Base-by-base conservation (phyloP, 2,113 vertebrate genomes). In the Panurus biarmicus region DNA sequence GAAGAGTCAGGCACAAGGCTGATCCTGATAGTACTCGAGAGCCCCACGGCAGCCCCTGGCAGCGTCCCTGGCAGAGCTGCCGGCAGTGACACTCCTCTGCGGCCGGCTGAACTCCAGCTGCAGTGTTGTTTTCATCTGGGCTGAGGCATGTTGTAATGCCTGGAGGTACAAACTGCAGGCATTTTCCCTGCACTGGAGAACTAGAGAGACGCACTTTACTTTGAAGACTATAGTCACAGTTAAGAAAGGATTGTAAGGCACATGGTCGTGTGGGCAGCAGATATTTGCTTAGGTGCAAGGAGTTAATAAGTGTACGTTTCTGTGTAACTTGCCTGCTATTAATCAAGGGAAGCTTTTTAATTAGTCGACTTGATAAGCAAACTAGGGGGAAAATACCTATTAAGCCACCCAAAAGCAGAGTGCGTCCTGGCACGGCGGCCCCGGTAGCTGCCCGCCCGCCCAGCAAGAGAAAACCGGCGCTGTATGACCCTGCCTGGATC, bases 111-210 rank as follows among this genome's bases (percentile, higher is more conserved):
- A 7, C 38, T 58, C 81, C 70, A 79, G 61, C 76, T 38, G 86
- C 61, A 36, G 69, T 11, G 44, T 84, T 71, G 90, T 83, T 94
- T 82, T 87, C 87, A 56, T 38, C 70, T 65, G 69, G 58, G 83
- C 60, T 92, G 75, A 84, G 90, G 62, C 66, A 33, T 61, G 76
- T 92, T 95, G 90, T 88, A 93, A 42, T 14, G 94, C 87, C 93
- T 91, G 86, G 38, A 96, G 92, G 92, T 69, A 79, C 35, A 90
- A 90, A 71, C 61, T 74, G 58, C 75, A 62, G 72, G 69, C 82
- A 33, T 79, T 38, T 61, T 73, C 61, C 42, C 23, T 10, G 6
- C 48, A 5, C 40, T n/a, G 21, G 24, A 69, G 74, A 74, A 11
- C 16, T 12, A 17, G 44, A 28, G 69, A 74, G 77, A 57, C 14